Evolutionary conservation across 2,113 vertebrate genomes (phyloP), one percentile per base, ranked within the genome.

Genomic region (Nannobrachium achirus): DNA sequence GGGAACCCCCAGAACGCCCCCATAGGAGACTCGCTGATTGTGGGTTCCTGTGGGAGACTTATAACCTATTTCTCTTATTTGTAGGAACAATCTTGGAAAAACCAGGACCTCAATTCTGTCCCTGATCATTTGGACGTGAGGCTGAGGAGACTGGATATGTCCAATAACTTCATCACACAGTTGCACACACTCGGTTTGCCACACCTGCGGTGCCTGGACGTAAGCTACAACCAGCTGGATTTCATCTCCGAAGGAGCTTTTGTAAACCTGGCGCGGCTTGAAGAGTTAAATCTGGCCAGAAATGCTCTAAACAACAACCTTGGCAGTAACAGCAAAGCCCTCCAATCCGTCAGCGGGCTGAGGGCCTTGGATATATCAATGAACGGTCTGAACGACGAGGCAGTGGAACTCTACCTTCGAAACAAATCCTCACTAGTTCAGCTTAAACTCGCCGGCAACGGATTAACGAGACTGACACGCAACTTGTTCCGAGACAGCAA

Each of bases 161-260:
- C 93, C 85, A 86, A 92, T 82, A 95, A 95, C 81, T 78, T 91
- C 81, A 92, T 96, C 80, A 88, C 76, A 85, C 89, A 84, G 76
- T 77, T 95, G 60, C 82, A 76, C 2, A 63, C 70, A 50, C 68
- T 90, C 2, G 70, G 64, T 42, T 74, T 92, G 56, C 79, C 74
- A 69, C 88, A 81, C 57, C 89, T 95, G 46, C 83, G 91, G 66
- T 78, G 89, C 74, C 87, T 95, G 77, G 90, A 92, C 56, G 0
- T 95, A 71, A 66, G 85, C 81, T 82, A 60, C 73, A 95, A 94
- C 86, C 86, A 88, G 78, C 84, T 96, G 89, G 89, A 93, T 79
- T 66, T 85, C 1, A 78, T 95, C 71, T 89, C 89, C 0, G 81
- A 86, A 40, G 25, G 76, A 0, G 66, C 89, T 45, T 88, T 95